Evolutionary conservation across 2,888 invertebrate species (phyloP).

Genomic region (Chalcis sispes): DNA sequence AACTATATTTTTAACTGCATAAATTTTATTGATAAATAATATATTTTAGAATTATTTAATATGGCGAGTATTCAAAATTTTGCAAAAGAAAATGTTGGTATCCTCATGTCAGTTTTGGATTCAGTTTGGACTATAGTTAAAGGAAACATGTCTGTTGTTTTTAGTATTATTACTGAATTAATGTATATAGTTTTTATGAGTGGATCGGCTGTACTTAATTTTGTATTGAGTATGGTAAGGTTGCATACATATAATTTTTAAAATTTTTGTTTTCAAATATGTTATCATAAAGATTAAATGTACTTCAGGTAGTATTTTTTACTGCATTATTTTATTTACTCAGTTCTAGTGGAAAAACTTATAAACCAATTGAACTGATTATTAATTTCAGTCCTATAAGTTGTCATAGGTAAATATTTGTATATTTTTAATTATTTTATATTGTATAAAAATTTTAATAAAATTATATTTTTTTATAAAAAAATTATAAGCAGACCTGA

Average conservation of each 20-base stretch:
- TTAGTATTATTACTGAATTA: constrained; percentile 91
- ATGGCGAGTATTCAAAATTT: constrained; percentile 86
- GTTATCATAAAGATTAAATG: constrained; percentile 24
- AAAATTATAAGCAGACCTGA: constrained; percentile 61
- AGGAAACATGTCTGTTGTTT: constrained; percentile 91
- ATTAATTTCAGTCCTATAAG: constrained; percentile 88
- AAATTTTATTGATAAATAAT: not conserved
- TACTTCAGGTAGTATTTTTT: constrained; percentile 92
- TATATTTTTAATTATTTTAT: constrained; percentile 14
- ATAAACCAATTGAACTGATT: constrained; percentile 94
- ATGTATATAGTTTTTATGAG: constrained; percentile 92
- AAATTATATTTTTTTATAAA: constrained; percentile 48
- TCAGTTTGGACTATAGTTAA: constrained; percentile 93
- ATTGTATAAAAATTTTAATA: constrained; percentile 32
- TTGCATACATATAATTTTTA: constrained; percentile 4
- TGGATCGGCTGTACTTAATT: constrained; percentile 92
- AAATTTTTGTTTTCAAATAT: constrained; percentile 12
- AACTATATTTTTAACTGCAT: constrained; percentile 61
- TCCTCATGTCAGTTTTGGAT: constrained; percentile 90
- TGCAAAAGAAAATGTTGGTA: constrained; percentile 93
- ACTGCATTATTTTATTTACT: constrained; percentile 97
- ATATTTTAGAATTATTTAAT: constrained; percentile 81
- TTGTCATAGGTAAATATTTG: constrained; percentile 77
- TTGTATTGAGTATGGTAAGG: constrained; percentile 87
- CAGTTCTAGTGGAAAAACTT: constrained; percentile 89